Evolutionary conservation across 2,797 vertebrate genomes (phyloP), one percentile per base, ranked within the genome.

Genomic region (Loriculus beryllinus): DNA sequence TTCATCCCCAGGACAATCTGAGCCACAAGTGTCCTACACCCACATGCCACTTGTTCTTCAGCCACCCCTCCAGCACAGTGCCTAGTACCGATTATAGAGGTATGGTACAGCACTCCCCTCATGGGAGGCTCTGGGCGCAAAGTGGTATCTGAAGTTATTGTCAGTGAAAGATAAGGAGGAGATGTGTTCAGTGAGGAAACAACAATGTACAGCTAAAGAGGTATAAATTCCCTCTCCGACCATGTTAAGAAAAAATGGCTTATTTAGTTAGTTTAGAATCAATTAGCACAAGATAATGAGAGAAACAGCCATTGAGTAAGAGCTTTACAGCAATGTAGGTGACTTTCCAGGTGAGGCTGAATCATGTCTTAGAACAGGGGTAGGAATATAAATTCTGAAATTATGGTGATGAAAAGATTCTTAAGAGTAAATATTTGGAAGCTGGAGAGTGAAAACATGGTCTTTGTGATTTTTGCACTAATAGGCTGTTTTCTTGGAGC

Each of bases 391-490:
- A 89, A 77, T 63, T 91, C 43, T 47, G 56, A 87, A 74, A 56
- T 74, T 37, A 40, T 26, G 13, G 14, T 26, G 29, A 84, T 39
- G 4, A 62, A 68, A 47, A 56, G 6, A 49, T 76, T 71, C n/a
- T 71, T 49, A 49, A 57, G 29, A 65, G 14, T 68, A 84, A 86
- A 59, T 77, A 70, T 74, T 74, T 82, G 70, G 72, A 76, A 95
- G 47, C 7, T 31, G 11, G 10, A 93, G 68, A 90, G 54, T 52
- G 68, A 93, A 85, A 19, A 64, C 52, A 77, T 56, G 7, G 47
- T 33, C 39, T 87, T 90, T 93, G 39, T 91, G 69, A 68, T 82
- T 91, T 85, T 90, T 86, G 31, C 71, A 23, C 60, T 64, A 94
- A 80, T 76, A 28, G 13, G 35, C 15, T 23, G 1, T 40, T 84